phyloP scores from a whole-genome alignment of 2,797 vertebrate species.

The Enteromius viviparus region DNA sequence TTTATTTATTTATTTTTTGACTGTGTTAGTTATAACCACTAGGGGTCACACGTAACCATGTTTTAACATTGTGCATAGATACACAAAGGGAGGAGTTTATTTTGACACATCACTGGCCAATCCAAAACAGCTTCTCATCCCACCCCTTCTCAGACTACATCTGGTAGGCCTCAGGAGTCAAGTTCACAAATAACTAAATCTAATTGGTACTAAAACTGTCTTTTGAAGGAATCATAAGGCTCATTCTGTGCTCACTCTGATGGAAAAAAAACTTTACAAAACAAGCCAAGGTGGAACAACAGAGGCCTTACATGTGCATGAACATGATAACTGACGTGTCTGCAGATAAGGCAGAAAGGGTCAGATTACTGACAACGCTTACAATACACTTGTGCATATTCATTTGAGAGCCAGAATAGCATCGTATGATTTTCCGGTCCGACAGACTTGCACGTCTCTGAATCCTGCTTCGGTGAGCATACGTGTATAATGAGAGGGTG shows the following conservation, averaged over 20 bases:
- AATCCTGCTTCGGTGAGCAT: constrained; percentile 72
- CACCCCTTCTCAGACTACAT: constrained; percentile 26
- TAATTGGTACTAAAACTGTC: neutral
- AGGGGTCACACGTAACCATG: constrained; percentile 16
- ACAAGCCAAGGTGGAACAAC: constrained; percentile 10
- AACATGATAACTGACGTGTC: neutral
- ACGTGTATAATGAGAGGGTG: constrained; percentile 70
- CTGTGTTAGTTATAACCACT: constrained; percentile 11
- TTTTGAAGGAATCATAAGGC: constrained; percentile 4
- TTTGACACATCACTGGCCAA: constrained; percentile 17
- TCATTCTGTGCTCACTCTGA: neutral
- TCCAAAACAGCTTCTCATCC: constrained; percentile 13
- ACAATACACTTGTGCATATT: constrained; percentile 43
- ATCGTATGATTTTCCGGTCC: constrained; percentile 78
- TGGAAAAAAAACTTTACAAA: neutral
- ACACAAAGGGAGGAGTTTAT: constrained; percentile 17
- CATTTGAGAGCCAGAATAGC: constrained; percentile 76
- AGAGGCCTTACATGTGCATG: constrained; percentile 4
- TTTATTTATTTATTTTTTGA: neutral
- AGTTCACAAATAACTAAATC: neutral
- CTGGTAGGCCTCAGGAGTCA: constrained; percentile 4
- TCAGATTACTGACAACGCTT: neutral
- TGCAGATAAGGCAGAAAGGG: constrained; percentile 9
- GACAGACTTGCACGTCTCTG: constrained; percentile 71
- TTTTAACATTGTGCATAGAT: neutral